phyloP scores from a whole-genome alignment of 2,888 invertebrate species.

The Anorthoa munda region DNA sequence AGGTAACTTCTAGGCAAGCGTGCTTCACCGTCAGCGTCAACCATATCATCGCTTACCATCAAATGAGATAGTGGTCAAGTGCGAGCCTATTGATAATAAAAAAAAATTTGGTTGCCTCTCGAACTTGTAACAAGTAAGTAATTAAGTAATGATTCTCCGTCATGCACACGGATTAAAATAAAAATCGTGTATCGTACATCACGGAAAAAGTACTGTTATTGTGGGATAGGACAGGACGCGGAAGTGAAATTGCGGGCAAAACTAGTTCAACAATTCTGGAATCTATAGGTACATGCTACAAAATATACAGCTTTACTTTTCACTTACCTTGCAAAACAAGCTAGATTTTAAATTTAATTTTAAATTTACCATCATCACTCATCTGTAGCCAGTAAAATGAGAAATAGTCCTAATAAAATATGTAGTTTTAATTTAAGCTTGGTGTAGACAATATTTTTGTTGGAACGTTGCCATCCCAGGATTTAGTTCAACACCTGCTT shows the following conservation, averaged over 20 bases:
- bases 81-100: too few species aligned
- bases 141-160: too few species aligned
- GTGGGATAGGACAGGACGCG: not conserved
- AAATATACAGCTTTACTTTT: not conserved
- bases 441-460: conserved; percentile 68
- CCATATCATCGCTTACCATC: too few species aligned
- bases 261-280: not conserved
- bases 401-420: conserved; percentile 67
- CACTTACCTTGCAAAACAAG: not conserved
- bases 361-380: conserved; percentile 51
- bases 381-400: conserved; percentile 57
- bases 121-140: too few species aligned
- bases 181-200: too few species aligned
- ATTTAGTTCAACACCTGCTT: conserved; percentile 78
- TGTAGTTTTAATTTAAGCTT: conserved; percentile 72
- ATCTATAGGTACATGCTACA: not conserved
- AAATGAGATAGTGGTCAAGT: too few species aligned
- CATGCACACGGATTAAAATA: too few species aligned
- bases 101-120: too few species aligned
- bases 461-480: conserved; percentile 69
- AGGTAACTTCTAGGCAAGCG: too few species aligned
- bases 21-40: too few species aligned
- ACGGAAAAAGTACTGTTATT: not conserved
- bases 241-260: not conserved
- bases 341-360: conserved; percentile 39